Conservation (phyloP, 2,888 invertebrate genomes). For the Eristalis tenax region DNA sequence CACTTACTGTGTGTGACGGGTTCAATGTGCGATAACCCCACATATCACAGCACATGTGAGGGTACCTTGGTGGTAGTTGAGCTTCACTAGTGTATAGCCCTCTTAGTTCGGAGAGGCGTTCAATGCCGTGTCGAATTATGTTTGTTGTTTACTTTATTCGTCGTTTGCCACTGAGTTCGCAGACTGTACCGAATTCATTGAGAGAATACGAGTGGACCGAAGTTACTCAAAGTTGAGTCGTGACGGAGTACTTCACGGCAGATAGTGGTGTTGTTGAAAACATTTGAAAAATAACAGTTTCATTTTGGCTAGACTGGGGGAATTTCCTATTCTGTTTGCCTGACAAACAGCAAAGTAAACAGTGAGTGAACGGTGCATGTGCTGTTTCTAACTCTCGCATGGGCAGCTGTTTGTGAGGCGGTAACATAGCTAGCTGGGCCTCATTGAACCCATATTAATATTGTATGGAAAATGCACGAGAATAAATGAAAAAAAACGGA, state of each 20-base stretch:
- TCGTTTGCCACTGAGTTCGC: neutral
- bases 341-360: neutral
- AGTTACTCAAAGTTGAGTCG: neutral
- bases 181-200: neutral
- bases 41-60: neutral
- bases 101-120: neutral
- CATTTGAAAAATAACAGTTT: neutral
- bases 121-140: neutral
- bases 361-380: neutral
- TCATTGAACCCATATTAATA: too few species aligned
- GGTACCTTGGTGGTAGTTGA: neutral
- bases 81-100: neutral
- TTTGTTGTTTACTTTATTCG: neutral
- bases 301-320: neutral
- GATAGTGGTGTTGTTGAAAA: neutral
- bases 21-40: neutral
- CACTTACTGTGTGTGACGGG: neutral
- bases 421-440: too few species aligned
- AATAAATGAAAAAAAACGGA: too few species aligned
- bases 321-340: neutral
- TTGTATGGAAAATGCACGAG: too few species aligned
- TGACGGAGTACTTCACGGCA: neutral
- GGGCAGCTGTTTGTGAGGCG: too few species aligned
- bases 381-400: too few species aligned
- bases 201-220: neutral